Base-by-base conservation (phyloP, 2,888 invertebrate species). In the Lepidocyrtinus sp. region DNA sequence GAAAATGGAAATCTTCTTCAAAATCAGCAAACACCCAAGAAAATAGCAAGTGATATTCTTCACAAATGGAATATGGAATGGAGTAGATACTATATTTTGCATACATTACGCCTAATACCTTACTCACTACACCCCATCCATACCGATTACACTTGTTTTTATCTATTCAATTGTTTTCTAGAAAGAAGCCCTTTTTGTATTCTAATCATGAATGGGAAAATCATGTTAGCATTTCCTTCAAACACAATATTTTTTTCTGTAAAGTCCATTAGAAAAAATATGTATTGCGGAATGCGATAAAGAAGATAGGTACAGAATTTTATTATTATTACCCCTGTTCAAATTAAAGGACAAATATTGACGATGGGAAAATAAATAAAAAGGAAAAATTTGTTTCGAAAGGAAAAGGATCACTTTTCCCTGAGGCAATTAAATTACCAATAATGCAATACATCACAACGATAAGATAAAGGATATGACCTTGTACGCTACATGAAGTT, bases 191-290 rank as follows among this genome's bases (percentile, higher is more conserved):
- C 5, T 36, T 36, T 36, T 36, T 36, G 5, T 36, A 36, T 36
- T 5, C 36, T 36, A 12, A 12, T 36, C 65, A 36, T 45, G 46
- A 46, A 50, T 68, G 68, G 68, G 26, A 50, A 67, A 68, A 50
- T 46, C 68, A 50, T 50, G 68, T 50, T 15, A 7, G 15, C 50
- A 50, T 68, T 68, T 68, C 68, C 68, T 68, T 25, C 21, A 21
- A n/a, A n/a, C n/a, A n/a, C n/a, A n/a, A 46, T 24, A 17, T 67
- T 67, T 55, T 55, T n/a, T 55, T 55, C 55, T n/a, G n/a, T 2
- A 15, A n/a, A n/a, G 9, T 12, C 36, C 36, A 36, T 36, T 15
- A 55, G 55, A n/a, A 55, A 55, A 55, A 55, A n/a, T n/a, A n/a
- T n/a, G n/a, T n/a, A n/a, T n/a, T 55, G 55, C 55, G 55, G 55